These are phyloP conservation scores for Calonectris borealis DNA, from an alignment of 2,113 vertebrate genomes.

Conservation along the genomic window DNA sequence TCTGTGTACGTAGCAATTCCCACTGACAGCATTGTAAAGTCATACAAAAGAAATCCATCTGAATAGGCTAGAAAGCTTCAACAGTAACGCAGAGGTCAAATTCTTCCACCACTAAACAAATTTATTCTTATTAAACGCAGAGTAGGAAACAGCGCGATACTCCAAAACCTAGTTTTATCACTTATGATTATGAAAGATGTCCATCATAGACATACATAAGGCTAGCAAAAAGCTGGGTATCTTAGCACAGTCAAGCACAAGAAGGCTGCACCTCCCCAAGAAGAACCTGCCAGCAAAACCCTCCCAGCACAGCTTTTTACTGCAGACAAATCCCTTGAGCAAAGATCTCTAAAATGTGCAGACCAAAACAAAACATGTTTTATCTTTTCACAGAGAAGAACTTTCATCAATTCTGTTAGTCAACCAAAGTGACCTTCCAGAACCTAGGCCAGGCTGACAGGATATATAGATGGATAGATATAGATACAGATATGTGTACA, in stretches of 20 bases:
- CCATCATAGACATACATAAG: not conserved
- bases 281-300: not conserved
- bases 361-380: not conserved
- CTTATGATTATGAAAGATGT: not conserved
- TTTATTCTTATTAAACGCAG: not conserved
- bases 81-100: not conserved
- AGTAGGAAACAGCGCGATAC: not conserved
- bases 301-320: not conserved
- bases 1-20: not conserved
- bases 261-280: not conserved
- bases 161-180: not conserved
- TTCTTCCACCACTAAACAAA: not conserved
- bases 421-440: not conserved
- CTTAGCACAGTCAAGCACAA: not conserved
- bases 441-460: not conserved
- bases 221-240: not conserved
- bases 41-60: not conserved
- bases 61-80: not conserved
- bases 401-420: not conserved
- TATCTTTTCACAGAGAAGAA: not conserved
- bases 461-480: accelerated
- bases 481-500: not conserved
- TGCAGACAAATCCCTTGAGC: not conserved
- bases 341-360: not conserved
- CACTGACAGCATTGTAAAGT: not conserved